Evolutionary conservation across 2,888 invertebrate genomes (phyloP).

Genomic region (Trissonchulus sp.): DNA sequence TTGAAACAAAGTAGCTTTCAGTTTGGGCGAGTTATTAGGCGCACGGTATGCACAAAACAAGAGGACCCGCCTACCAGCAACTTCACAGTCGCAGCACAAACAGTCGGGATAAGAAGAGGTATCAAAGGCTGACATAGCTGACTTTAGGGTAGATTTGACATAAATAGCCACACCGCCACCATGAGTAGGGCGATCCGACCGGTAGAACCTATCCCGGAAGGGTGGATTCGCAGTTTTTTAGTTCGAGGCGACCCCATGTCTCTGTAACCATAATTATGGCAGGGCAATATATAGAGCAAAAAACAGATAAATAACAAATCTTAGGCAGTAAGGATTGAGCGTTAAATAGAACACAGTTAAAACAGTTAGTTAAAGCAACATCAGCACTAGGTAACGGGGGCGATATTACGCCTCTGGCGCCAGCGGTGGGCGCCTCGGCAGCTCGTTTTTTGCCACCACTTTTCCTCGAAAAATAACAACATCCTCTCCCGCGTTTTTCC

Average conservation of each 20-base stretch:
- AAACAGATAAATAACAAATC: not conserved
- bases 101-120: conserved; percentile 1
- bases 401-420: not conserved
- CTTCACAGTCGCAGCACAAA: conserved; percentile 5
- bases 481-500: not conserved
- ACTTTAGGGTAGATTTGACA: not conserved
- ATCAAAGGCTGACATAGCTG: not conserved
- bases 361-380: too few relatives aligned
- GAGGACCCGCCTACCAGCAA: not conserved
- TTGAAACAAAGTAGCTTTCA: not conserved
- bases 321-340: conserved; percentile 5
- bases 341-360: conserved; percentile 7
- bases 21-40: not conserved
- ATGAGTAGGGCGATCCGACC: not conserved
- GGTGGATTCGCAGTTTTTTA: not conserved
- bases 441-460: not conserved
- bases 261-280: not conserved
- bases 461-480: conserved; percentile 2
- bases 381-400: too few relatives aligned
- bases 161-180: conserved; percentile 3
- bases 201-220: not conserved
- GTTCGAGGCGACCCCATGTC: not conserved
- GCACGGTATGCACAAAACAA: not conserved
- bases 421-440: not conserved
- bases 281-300: not conserved